phyloP scores from a whole-genome alignment of 2,797 vertebrate genomes.

The Clarias fuscus region DNA sequence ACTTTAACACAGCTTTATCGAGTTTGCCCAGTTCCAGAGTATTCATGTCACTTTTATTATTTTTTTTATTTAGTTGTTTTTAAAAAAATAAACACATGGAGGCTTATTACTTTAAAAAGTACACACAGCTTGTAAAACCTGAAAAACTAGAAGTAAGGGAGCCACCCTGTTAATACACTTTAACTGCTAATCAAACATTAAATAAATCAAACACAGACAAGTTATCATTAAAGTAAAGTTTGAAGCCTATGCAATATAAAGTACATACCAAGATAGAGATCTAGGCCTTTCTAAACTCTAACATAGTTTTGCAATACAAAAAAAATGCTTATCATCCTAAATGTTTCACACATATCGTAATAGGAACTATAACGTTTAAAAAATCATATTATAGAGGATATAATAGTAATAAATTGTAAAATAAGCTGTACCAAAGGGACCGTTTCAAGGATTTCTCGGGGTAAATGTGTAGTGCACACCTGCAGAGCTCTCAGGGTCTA shows the following conservation, averaged over 20 bases:
- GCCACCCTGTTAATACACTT: constrained; percentile 52
- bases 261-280: neutral
- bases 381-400: neutral
- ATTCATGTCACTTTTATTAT: neutral
- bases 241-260: neutral
- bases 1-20: neutral
- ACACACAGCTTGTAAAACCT: neutral
- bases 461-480: constrained; percentile 51
- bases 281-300: neutral
- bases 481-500: constrained; percentile 57
- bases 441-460: constrained; percentile 23
- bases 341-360: neutral
- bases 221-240: neutral
- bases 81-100: neutral
- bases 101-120: neutral
- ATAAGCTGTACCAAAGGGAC: neutral
- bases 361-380: neutral
- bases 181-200: constrained; percentile 25
- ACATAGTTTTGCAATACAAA: neutral
- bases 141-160: constrained; percentile 34
- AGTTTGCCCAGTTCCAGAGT: constrained; percentile 31
- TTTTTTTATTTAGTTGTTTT: neutral
- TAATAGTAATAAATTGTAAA: neutral
- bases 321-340: neutral
- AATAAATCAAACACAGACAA: constrained; percentile 48